phyloP scores from a whole-genome alignment of 2,888 invertebrate genomes.

The Listrodromus nycthemerus region DNA sequence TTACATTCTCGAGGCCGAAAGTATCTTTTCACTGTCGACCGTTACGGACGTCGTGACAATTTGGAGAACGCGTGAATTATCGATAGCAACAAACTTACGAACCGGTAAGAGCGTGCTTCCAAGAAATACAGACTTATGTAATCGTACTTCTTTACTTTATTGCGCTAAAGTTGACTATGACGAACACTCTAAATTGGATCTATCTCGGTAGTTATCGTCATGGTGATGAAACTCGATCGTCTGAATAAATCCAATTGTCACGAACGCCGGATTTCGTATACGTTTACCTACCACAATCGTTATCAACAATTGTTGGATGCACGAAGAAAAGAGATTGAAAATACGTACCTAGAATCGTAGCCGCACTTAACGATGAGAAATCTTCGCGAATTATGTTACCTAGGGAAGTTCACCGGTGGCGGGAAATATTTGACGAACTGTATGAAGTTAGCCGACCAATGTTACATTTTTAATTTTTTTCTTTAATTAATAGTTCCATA shows the following conservation, averaged over 20 bases:
- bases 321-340: neutral
- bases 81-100: neutral
- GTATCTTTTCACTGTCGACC: neutral
- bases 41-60: slow-evolving; percentile 23
- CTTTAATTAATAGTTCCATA: too few species aligned
- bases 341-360: slow-evolving; percentile 4
- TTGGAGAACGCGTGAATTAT: slow-evolving; percentile 16
- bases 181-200: neutral
- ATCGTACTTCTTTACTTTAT: neutral
- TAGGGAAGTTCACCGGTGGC: neutral
- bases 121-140: slow-evolving; percentile 4
- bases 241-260: slow-evolving; percentile 19
- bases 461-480: too few species aligned
- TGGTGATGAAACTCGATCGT: neutral
- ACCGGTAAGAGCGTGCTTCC: slow-evolving; percentile 8
- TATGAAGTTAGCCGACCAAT: too few species aligned
- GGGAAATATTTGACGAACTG: neutral
- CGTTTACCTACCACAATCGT: slow-evolving; percentile 39
- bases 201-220: neutral
- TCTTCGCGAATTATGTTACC: neutral
- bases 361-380: neutral
- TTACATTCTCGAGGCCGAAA: neutral
- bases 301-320: slow-evolving; percentile 48
- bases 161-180: neutral
- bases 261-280: neutral